A percentile compares a stretch with the other conserved stretches of the same genome.
These are phyloP conservation scores for Morbakka virulenta DNA, from an alignment of 30 jellyfish, hydroid and myxozoan species.

Conservation along the genomic window DNA sequence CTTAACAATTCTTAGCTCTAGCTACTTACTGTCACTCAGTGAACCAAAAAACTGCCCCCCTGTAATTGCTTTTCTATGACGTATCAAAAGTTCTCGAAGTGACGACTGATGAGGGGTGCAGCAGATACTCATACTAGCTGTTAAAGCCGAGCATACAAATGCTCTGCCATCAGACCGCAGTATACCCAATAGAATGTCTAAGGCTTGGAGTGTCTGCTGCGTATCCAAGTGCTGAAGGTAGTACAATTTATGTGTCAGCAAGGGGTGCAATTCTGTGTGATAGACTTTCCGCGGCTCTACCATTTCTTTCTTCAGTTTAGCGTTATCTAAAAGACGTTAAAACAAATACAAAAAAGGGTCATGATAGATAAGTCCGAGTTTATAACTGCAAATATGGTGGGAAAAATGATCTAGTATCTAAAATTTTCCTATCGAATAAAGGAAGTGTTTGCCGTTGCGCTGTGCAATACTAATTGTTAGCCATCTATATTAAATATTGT, in stretches of 20 bases:
- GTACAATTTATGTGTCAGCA: constrained; percentile 71
- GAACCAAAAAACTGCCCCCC: constrained; percentile 93
- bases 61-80: constrained; percentile 81
- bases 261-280: too few species aligned
- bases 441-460: too few species aligned
- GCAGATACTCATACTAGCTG: constrained; percentile 88
- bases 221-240: constrained; percentile 89
- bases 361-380: too few species aligned
- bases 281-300: too few species aligned
- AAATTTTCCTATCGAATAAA: too few species aligned
- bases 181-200: constrained; percentile 47
- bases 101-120: constrained; percentile 83
- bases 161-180: constrained; percentile 74
- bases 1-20: not conserved
- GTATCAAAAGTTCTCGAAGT: constrained; percentile 76
- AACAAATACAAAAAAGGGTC: too few species aligned
- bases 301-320: too few species aligned
- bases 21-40: constrained; percentile 70
- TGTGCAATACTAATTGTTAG: too few species aligned
- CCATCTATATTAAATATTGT: too few species aligned
- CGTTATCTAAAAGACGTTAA: too few species aligned
- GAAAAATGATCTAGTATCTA: too few species aligned
- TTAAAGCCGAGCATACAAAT: constrained; percentile 85
- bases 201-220: constrained; percentile 64
- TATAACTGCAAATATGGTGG: too few species aligned